These are phyloP conservation scores for Sarcoramphus papa DNA, from an alignment of 2,797 vertebrate genomes.

Conservation along the genomic window DNA sequence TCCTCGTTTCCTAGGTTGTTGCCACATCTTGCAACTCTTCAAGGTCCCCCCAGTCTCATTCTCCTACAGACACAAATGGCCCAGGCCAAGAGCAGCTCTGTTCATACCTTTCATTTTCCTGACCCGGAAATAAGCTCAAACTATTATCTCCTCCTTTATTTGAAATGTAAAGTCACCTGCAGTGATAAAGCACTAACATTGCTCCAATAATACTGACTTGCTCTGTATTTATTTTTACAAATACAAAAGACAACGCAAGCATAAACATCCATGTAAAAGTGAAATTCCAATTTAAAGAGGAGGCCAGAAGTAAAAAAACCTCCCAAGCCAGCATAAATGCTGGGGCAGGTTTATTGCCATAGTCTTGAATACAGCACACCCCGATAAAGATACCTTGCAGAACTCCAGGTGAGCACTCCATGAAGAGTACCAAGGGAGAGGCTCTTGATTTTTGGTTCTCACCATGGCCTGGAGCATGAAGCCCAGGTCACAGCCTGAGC, in stretches of 20 bases:
- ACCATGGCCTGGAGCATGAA: rapidly evolving
- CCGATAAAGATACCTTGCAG: rapidly evolving
- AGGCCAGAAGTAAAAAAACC: background rate
- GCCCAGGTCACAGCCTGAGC: background rate
- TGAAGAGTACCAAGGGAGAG: background rate
- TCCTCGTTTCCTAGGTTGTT: rapidly evolving
- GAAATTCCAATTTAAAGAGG: background rate
- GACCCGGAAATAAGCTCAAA: background rate
- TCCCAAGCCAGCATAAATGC: background rate
- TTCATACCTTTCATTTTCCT: background rate
- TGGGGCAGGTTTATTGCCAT: background rate
- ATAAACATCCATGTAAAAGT: background rate
- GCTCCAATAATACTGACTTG: background rate
- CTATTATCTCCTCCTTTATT: background rate
- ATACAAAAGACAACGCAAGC: background rate
- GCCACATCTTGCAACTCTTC: background rate
- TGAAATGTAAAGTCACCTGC: background rate
- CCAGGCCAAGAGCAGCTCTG: background rate
- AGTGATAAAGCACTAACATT: background rate
- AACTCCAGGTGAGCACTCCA: background rate
- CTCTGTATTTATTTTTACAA: background rate
- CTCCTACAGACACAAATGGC: background rate
- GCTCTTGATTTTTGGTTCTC: background rate
- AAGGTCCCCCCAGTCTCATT: background rate
- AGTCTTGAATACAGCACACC: too few species aligned